Evolutionary conservation across 2,888 invertebrate genomes (phyloP).

Genomic region (Strigamia transsilvanica): DNA sequence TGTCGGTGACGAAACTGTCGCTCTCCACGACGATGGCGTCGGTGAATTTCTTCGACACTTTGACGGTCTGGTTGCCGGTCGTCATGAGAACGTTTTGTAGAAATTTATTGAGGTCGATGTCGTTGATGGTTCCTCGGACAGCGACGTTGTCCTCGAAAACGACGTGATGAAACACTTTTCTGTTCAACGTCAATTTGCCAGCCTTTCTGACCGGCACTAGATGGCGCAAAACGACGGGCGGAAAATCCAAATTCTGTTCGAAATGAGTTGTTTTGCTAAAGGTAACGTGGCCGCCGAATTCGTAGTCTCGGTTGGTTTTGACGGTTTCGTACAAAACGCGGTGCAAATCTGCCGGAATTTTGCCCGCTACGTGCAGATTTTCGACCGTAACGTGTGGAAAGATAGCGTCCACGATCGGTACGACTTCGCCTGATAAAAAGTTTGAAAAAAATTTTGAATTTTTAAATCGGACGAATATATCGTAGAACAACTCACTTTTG

Average conservation of each 20-base stretch:
- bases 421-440: not conserved
- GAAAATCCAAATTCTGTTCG: not conserved
- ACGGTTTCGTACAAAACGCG: not conserved
- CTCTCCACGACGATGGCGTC: not conserved
- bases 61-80: slow-evolving; percentile 23
- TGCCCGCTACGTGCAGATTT: not conserved
- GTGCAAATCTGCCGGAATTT: not conserved
- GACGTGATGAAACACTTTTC: not conserved
- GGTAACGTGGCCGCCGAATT: not conserved
- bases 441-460: not conserved
- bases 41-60: not conserved
- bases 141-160: not conserved
- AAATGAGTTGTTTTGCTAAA: slow-evolving; percentile 9
- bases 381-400: not conserved
- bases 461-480: too few species aligned
- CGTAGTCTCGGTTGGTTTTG: not conserved
- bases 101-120: not conserved
- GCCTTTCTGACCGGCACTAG: not conserved
- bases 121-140: not conserved
- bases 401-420: not conserved
- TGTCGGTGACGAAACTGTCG: not conserved
- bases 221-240: not conserved
- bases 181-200: not conserved
- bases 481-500: not conserved
- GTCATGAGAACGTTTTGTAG: not conserved